Conservation (phyloP, 2,797 vertebrate genomes). For the Mormyrus proboscirostris region DNA sequence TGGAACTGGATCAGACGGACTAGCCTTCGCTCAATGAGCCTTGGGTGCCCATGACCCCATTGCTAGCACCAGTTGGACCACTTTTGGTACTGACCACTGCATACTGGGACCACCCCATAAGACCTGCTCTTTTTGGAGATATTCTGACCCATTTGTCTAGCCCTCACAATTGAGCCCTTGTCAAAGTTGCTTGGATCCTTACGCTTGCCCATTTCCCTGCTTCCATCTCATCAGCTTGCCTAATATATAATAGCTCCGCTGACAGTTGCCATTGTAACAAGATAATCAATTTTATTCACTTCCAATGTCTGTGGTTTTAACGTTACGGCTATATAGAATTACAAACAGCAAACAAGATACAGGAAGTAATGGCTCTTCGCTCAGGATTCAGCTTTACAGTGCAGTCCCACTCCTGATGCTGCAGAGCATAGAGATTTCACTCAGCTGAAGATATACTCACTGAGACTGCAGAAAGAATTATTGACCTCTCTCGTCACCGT, state of each 20-base stretch:
- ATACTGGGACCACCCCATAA: neutral
- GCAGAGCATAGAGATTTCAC: neutral
- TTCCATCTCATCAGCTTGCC: neutral
- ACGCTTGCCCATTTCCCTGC: neutral
- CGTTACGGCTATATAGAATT: neutral
- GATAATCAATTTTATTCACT: neutral
- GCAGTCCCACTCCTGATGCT: neutral
- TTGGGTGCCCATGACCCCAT: neutral
- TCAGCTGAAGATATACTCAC: slow-evolving; percentile 17
- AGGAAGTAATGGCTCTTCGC: neutral
- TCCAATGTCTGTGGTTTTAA: neutral
- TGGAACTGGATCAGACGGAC: neutral
- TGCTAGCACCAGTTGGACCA: neutral
- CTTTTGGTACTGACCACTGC: neutral
- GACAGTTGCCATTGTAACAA: neutral
- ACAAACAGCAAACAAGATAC: neutral
- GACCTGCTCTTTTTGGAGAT: neutral
- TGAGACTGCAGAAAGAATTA: neutral
- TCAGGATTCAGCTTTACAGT: neutral
- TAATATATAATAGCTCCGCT: neutral
- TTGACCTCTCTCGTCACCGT: neutral
- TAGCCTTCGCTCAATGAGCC: neutral
- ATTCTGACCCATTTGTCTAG: neutral
- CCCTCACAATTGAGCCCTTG: neutral
- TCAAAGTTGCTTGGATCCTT: neutral